These are phyloP conservation scores for Muscicapa adusta DNA, from an alignment of 2,113 vertebrate species.

Conservation along the genomic window DNA sequence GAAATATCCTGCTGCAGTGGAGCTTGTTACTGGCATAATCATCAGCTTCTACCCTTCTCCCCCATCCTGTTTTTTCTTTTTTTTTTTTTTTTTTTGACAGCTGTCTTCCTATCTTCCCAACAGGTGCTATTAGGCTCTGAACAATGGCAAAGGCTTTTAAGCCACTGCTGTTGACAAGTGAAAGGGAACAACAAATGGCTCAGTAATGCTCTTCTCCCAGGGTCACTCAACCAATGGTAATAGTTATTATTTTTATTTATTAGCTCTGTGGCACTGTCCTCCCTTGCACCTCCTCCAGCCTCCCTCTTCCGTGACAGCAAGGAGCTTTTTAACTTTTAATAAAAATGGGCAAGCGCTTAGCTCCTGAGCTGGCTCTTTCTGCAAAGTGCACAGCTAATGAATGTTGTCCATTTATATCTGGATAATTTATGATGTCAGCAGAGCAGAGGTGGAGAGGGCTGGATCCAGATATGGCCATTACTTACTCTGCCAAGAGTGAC, in stretches of 20 bases:
- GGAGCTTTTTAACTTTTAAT: constrained; percentile 90
- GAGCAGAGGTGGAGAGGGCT: constrained; percentile 17
- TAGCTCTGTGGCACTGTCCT: constrained; percentile 82
- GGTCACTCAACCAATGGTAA: constrained; percentile 79
- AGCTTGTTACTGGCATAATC: constrained; percentile 20
- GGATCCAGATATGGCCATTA: constrained; percentile 23
- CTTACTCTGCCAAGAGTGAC: not conserved
- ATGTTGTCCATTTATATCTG: constrained; percentile 69
- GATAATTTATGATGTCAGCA: constrained; percentile 71
- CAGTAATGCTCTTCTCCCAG: constrained; percentile 68
- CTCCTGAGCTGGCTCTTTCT: constrained; percentile 59
- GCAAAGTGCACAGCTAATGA: constrained; percentile 70
- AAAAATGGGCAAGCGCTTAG: constrained; percentile 71
- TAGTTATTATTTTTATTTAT: constrained; percentile 92
- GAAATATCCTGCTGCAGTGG: constrained; percentile 1
- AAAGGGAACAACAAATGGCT: constrained; percentile 90
- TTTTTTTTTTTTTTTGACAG: constrained; percentile 66
- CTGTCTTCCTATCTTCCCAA: constrained; percentile 85
- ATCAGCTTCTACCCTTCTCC: not conserved
- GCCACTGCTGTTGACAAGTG: constrained; percentile 88
- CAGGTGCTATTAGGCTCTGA: constrained; percentile 85
- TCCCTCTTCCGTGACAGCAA: constrained; percentile 74
- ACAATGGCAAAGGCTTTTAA: constrained; percentile 90
- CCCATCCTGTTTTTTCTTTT: not conserved
- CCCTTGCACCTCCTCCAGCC: constrained; percentile 47